Evolutionary conservation across 2,888 invertebrate genomes (phyloP), one percentile per base, ranked within the genome.

Genomic region (Lymantria dispar): DNA sequence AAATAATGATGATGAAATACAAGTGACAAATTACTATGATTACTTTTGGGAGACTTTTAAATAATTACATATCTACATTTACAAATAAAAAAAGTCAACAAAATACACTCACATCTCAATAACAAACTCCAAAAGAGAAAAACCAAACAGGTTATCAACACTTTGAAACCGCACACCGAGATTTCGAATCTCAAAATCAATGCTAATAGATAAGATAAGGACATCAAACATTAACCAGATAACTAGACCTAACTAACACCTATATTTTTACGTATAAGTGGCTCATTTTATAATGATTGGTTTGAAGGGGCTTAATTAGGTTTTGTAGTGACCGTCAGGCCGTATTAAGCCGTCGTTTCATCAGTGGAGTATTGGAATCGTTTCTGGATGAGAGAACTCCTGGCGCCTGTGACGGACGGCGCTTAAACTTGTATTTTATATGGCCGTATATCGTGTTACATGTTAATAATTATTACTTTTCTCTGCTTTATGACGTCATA

Each of bases 281-380:
- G 79, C 29, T 76, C 77, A 58, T 45, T 22, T n/a, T 68, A 68
- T 47, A 54, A 7, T 82, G 82, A 85, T 63, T 58, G 45, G 37
- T 53, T 12, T 47, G 62, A 71, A 72, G 76, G 70, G 74, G 80
- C 81, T 87, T 91, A 91, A 90, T 91, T 91, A 90, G 89, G 82
- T 78, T 83, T 74, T 80, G 80, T 83, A 82, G 85, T 85, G 85
- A 85, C 87, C 88, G 90, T 91, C 90, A 83, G 65, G 67, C 78
- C 80, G 80, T 78, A 88, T 91, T 90, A 90, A 80, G 78, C 71
- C 75, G 77, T 84, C 89, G 87, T 86, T 91, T 83, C 88, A 88
- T 91, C 91, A 91, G 83, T 68, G 68, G 62, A 74, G 77, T 77
- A 47, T 47, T 42, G 52, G 38, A 72, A 78, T 75, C 47, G 64